These are phyloP conservation scores for Halocynthia roretzi DNA, from an alignment of 23 tunicate species.

Conservation along the genomic window DNA sequence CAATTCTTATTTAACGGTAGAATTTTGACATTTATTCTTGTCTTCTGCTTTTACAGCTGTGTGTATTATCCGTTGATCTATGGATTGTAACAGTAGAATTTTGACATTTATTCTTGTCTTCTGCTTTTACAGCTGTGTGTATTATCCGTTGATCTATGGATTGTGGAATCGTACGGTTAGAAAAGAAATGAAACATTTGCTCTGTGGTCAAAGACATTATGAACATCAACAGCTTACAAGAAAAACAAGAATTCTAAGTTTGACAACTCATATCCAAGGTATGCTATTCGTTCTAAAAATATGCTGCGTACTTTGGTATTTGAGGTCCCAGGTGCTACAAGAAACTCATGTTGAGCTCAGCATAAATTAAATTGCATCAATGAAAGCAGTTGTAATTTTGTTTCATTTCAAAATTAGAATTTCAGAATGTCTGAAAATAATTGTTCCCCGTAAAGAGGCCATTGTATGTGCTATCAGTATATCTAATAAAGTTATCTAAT, in stretches of 20 bases:
- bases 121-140: constrained; percentile 36
- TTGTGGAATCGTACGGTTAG: constrained; percentile 60
- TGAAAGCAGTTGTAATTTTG: too few species aligned
- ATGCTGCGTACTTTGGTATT: too few species aligned
- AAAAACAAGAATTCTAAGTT: constrained; percentile 47
- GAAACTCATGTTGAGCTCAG: too few species aligned
- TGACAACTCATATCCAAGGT: constrained; percentile 72
- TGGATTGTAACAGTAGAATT: constrained; percentile 19
- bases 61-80: constrained; percentile 60
- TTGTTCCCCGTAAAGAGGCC: too few species aligned
- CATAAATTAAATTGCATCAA: too few species aligned
- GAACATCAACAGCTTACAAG: constrained; percentile 25
- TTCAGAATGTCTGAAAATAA: too few species aligned
- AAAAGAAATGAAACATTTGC: constrained; percentile 42
- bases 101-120: not conserved
- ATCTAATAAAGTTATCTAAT: not conserved
- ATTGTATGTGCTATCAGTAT: not conserved
- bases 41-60: constrained; percentile 28
- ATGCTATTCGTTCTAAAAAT: not conserved
- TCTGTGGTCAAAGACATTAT: constrained; percentile 17
- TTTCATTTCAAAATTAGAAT: too few species aligned
- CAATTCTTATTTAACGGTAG: not conserved
- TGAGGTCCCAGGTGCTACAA: too few species aligned
- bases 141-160: constrained; percentile 65
- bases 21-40: not conserved